Evolutionary conservation across 1,140 invertebrate genomes (phyloP).

Genomic region (Scaptodrosophila lebanonensis): DNA sequence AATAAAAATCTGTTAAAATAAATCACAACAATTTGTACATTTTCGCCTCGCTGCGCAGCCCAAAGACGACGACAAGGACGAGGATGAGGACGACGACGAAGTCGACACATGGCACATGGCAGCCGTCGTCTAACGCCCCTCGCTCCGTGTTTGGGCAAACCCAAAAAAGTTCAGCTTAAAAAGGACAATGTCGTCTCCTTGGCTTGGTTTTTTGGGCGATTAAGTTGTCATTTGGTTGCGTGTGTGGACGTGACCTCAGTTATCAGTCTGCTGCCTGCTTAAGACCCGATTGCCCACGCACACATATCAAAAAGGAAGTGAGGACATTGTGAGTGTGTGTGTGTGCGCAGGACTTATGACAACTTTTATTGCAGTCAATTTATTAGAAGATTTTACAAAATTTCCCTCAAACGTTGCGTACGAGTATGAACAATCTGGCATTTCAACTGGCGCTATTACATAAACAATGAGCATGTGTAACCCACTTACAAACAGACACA

Average conservation of each 20-base stretch:
- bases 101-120: slow-evolving; percentile 48
- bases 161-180: slow-evolving; percentile 2
- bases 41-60: slow-evolving; percentile 61
- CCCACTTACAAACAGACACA: too few relatives aligned
- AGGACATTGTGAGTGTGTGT: too few relatives aligned
- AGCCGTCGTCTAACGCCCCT: slow-evolving; percentile 3
- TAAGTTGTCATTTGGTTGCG: slow-evolving; percentile 68
- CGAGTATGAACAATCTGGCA: not conserved
- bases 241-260: slow-evolving; percentile 48
- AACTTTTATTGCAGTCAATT: slow-evolving; percentile 72
- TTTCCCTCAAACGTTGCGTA: slow-evolving; percentile 24
- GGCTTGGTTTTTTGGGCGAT: slow-evolving; percentile 62
- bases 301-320: too few relatives aligned
- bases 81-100: slow-evolving; percentile 31
- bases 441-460: too few relatives aligned
- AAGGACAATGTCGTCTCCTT: slow-evolving; percentile 62
- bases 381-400: slow-evolving; percentile 60
- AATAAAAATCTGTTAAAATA: slow-evolving; percentile 71
- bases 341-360: slow-evolving; percentile 45
- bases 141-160: slow-evolving; percentile 27
- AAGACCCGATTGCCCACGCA: too few relatives aligned
- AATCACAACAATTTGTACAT: slow-evolving; percentile 74
- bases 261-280: slow-evolving; percentile 45
- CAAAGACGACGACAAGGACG: slow-evolving; percentile 6
- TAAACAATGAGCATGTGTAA: too few relatives aligned